Evolutionary conservation across 2,113 vertebrate genomes (phyloP).

Genomic region (Mustelus asterias): DNA sequence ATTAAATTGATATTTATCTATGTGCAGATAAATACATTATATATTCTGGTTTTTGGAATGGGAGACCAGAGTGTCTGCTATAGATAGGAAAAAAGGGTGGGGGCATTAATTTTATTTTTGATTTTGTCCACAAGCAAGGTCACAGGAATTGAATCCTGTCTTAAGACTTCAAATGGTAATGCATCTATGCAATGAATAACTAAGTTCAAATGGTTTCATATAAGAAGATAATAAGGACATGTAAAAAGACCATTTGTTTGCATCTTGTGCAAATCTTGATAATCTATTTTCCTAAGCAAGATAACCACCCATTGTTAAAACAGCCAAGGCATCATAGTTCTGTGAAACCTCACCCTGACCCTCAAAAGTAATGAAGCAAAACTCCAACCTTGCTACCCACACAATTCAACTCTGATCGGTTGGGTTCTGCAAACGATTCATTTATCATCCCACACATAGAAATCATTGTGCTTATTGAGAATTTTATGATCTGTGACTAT

Average conservation of each 20-base stretch:
- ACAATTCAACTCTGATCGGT: constrained; percentile 9
- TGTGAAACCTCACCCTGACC: background rate
- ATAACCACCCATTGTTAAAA: background rate
- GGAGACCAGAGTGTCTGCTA: background rate
- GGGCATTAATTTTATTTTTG: background rate
- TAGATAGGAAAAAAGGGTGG: background rate
- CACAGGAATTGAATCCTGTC: background rate
- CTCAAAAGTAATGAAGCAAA: constrained; percentile 3
- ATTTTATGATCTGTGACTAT: constrained; percentile 12
- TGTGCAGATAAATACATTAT: background rate
- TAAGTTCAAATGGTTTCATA: background rate
- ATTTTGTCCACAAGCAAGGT: background rate
- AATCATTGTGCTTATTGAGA: background rate
- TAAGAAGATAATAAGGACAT: background rate
- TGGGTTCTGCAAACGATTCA: background rate
- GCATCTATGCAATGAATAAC: background rate
- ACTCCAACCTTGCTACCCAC: background rate
- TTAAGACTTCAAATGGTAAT: background rate
- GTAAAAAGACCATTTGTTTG: background rate
- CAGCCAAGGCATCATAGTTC: background rate
- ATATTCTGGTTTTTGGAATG: background rate
- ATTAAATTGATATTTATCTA: background rate
- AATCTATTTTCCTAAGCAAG: background rate
- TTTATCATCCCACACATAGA: background rate
- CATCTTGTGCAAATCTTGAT: background rate